Base-by-base conservation (phyloP, 2,113 vertebrate species). In the Ammospiza caudacuta region DNA sequence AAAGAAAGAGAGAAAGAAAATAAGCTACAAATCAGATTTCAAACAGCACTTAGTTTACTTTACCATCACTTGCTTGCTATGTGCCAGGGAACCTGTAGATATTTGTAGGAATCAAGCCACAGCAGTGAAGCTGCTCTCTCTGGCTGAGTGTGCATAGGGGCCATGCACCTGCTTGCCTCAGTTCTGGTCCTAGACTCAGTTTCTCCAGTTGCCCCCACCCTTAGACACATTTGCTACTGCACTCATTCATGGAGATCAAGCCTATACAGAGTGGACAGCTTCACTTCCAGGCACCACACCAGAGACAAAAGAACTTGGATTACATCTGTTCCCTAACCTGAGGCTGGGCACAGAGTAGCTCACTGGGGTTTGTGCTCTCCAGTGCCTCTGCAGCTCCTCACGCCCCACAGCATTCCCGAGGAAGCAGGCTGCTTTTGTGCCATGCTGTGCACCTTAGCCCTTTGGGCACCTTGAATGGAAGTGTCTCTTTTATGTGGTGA, bases 211-310 rank as follows among this genome's bases (percentile, higher is more conserved):
- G 1, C 6, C 21, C 22, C 21, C 20, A 20, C 17, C 2, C 5
- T 24, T 7, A 63, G 35, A 39, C 2, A 31, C 2, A 0, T 46
- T 69, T 44, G 16, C 77, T 51, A 1, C 52, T 51, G 25, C 29
- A 3, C 33, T 19, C 12, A 11, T n/a, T 41, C 19, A 4, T 8
- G 27, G 41, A 57, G 39, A 19, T 51, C 49, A 59, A 91, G 29
- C 21, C 72, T 35, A 3, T 10, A 8, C 2, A 33, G 47, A 63
- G 47, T 0, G 0, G 29, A 22, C 57, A 82, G 24, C 31, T 52
- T 57, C 15, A 18, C 19, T 64, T 13, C 23, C 41, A 67, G n/a
- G 35, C 0, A 3, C 33, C 35, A 21, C 58, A 37, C 3, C 22
- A 44, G 41, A 29, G 27, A 61, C 22, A 27, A 27, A 77, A 62